Evolutionary conservation across 2,797 vertebrate genomes (phyloP).

Genomic region (Chelidonichthys spinosus): DNA sequence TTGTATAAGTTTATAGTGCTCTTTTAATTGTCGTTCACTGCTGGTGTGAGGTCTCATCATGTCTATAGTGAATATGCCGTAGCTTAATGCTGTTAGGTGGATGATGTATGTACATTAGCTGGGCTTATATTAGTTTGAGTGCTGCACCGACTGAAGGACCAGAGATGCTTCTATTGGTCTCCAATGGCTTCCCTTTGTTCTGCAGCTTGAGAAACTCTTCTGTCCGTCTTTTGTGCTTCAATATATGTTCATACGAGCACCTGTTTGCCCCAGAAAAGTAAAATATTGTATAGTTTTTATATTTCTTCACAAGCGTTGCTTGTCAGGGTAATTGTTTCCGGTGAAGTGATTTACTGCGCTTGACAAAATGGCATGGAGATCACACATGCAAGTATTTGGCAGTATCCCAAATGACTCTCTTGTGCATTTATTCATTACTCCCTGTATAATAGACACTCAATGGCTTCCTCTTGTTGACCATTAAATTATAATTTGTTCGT

Average conservation of each 20-base stretch:
- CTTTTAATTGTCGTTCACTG: slow-evolving; percentile 6
- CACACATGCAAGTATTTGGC: not conserved
- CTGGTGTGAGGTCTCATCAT: not conserved
- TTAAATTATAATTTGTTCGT: not conserved
- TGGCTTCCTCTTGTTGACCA: not conserved
- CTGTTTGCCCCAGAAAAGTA: not conserved
- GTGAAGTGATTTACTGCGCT: not conserved
- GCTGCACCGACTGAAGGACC: slow-evolving; percentile 6
- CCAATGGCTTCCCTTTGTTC: not conserved
- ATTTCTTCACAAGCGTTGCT: not conserved
- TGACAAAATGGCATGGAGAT: not conserved
- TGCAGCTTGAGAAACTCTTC: not conserved
- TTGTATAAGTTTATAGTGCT: not conserved
- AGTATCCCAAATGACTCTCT: not conserved
- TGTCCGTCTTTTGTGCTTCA: too few relatives aligned
- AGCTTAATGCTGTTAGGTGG: slow-evolving; percentile 1
- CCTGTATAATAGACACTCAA: not conserved
- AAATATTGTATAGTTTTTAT: not conserved
- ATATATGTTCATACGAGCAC: not conserved
- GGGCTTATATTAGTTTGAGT: not conserved
- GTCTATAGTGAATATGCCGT: slow-evolving; percentile 1
- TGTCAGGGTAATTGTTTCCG: slow-evolving; percentile 1
- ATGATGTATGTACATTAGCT: slow-evolving; percentile 6
- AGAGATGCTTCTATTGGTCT: not conserved
- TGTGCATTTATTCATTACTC: not conserved